Evolutionary conservation across 2,797 vertebrate genomes (phyloP), one percentile per base, ranked within the genome.

Genomic region (Borostomias antarcticus): DNA sequence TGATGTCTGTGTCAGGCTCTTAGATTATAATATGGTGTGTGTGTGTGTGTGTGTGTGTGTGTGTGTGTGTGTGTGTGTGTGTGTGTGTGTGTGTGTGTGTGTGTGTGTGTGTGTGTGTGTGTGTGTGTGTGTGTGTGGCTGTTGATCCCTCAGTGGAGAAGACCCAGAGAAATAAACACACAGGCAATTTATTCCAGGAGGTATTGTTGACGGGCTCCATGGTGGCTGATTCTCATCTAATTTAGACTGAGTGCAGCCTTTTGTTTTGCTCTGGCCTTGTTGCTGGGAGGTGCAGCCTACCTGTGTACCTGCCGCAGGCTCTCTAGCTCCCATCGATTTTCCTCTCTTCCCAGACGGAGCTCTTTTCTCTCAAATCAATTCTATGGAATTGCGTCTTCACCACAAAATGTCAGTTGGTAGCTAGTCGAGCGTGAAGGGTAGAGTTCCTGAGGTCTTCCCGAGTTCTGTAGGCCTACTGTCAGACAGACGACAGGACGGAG

Each of bases 331-430:
- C 70, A 84, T 84, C 10, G 80, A 84, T 81, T 82, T 79, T 69
- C 64, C 67, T 74, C 61, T 72, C 80, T 82, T 76, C 76, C 72
- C 50, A 28, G 33, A 58, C 35, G 58, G 19, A 21, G 37, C 60
- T 52, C 48, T 63, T 78, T 72, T 75, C 58, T 52, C 64, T 75
- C 66, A 71, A 75, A 85, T 82, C 85, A 83, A 81, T 86, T 73
- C 62, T 66, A 64, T 52, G 21, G 52, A 83, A 83, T 78, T 80
- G 81, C 73, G 74, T 81, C 82, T 85, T 79, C 62, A 68, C 68
- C 63, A 62, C 48, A 47, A 64, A 82, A 85, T 83, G 81, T 81
- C 77, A 81, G 73, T 64, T 60, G 66, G 66, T 82, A 75, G 75
- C 65, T 68, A 50, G 71, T 19, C 0, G 66, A 69, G 72, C 58